These are phyloP conservation scores for Atrichornis clamosus DNA, from an alignment of 2,113 vertebrate genomes.

Conservation along the genomic window DNA sequence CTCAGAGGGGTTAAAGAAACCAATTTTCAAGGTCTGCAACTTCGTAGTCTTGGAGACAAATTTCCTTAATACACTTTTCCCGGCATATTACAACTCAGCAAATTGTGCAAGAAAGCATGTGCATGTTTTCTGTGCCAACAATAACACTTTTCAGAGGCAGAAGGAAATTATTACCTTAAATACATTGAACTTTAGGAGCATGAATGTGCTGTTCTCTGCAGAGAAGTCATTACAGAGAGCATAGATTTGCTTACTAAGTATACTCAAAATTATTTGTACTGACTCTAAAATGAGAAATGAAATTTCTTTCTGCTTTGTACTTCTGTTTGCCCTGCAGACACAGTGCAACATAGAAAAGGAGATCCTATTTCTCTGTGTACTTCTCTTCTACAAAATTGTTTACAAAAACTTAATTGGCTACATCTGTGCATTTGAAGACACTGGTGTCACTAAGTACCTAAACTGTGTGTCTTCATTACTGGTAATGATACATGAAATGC, in stretches of 20 bases:
- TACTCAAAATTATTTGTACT: neutral
- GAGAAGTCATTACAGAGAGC: neutral
- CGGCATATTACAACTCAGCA: neutral
- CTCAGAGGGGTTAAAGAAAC: neutral
- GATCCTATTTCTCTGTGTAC: neutral
- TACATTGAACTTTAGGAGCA: neutral
- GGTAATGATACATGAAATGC: neutral
- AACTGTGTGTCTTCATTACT: neutral
- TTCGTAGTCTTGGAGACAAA: slow-evolving; percentile 1
- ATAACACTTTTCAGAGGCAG: neutral
- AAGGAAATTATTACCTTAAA: slow-evolving; percentile 24
- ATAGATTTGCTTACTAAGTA: neutral
- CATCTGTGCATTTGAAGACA: neutral
- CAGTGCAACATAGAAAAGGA: neutral
- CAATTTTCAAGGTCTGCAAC: neutral
- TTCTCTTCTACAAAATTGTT: neutral
- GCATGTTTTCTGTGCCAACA: neutral
- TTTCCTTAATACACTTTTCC: neutral
- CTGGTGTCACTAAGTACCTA: neutral
- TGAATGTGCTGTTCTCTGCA: neutral
- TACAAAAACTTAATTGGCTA: neutral
- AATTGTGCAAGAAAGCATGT: neutral
- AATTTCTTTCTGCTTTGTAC: neutral
- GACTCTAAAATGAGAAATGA: neutral
- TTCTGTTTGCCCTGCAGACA: neutral